These are phyloP conservation scores for Fabriciana adippe DNA, from an alignment of 2,888 invertebrate species.

Conservation along the genomic window DNA sequence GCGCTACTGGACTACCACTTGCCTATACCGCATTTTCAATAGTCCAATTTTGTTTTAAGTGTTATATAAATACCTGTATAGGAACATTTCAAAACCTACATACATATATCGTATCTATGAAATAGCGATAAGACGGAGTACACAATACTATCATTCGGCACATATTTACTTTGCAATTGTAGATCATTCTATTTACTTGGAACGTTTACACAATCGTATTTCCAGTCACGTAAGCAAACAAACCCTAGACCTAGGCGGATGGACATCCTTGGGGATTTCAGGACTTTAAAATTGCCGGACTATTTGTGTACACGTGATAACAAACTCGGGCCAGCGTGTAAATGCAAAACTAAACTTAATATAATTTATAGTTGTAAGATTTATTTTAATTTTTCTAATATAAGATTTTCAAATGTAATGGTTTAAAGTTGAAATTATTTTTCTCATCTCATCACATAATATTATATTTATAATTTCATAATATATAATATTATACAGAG, in stretches of 20 bases:
- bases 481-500: no score
- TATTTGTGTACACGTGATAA: not conserved
- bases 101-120: not conserved
- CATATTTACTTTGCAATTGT: conserved; percentile 23
- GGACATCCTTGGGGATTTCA: conserved; percentile 10
- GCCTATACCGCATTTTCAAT: no score
- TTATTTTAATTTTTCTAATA: no score
- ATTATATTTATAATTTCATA: no score
- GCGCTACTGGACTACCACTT: no score
- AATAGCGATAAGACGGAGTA: conserved; percentile 1
- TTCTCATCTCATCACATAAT: no score
- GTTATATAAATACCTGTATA: not conserved
- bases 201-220: conserved; percentile 18
- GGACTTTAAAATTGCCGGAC: conserved; percentile 6
- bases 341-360: no score
- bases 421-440: no score
- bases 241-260: conserved; percentile 9
- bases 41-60: no score
- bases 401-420: no score
- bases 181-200: conserved; percentile 16
- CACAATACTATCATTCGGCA: conserved; percentile 17
- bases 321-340: no score
- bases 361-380: no score
- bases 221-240: conserved; percentile 16
- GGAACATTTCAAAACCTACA: not conserved